Conservation (phyloP, 1,140 invertebrate genomes). For the Zaprionus camerounensis region DNA sequence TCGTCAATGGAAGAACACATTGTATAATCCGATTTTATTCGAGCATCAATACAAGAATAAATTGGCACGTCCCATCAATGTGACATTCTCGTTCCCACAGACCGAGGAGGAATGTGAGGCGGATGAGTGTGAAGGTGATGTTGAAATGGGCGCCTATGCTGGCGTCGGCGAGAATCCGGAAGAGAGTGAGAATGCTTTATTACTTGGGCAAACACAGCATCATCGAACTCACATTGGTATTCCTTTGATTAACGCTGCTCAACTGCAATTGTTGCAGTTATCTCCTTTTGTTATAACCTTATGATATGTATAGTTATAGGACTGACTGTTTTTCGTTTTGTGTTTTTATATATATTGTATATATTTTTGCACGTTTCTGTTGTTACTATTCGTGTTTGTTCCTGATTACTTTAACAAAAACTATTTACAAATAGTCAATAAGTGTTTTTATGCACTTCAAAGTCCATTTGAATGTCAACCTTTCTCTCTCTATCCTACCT, state of each 20-base stretch:
- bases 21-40: conserved; percentile 96
- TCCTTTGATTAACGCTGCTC: conserved; percentile 84
- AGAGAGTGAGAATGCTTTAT: conserved; percentile 85
- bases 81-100: conserved; percentile 94
- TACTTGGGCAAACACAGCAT: conserved; percentile 84
- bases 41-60: conserved; percentile 95
- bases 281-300: conserved; percentile 64
- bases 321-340: conserved; percentile 12
- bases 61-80: conserved; percentile 92
- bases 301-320: conserved; percentile 66
- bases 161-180: conserved; percentile 82
- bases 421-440: conserved; percentile 4
- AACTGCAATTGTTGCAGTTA: conserved; percentile 39
- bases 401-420: not conserved
- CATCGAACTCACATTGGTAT: conserved; percentile 84
- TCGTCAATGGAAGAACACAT: conserved; percentile 97
- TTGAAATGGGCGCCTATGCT: conserved; percentile 80
- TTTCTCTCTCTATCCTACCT: conserved; percentile 27
- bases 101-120: conserved; percentile 88
- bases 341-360: conserved; percentile 12
- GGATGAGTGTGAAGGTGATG: conserved; percentile 83
- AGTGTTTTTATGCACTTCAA: conserved; percentile 1
- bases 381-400: conserved; percentile 18
- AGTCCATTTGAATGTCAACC: conserved; percentile 13
- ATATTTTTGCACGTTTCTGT: conserved; percentile 45